These are phyloP conservation scores for Masnerella sp. DNA, from an alignment of 2,888 invertebrate species.

Conservation along the genomic window DNA sequence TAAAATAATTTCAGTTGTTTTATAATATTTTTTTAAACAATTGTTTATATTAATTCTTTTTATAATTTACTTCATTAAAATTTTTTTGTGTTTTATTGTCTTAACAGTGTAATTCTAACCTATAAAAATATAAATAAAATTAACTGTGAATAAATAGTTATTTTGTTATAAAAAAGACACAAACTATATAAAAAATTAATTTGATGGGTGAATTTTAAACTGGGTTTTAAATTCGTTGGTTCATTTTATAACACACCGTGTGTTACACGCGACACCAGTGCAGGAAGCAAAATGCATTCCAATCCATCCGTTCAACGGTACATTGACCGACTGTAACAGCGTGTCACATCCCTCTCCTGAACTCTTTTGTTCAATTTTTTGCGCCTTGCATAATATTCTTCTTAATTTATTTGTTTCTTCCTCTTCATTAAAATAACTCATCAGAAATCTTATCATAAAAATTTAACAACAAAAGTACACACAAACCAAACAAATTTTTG, in stretches of 20 bases:
- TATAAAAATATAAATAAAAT: no score
- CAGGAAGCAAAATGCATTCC: conserved; percentile 68
- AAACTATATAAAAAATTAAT: background rate
- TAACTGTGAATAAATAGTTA: background rate
- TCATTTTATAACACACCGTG: conserved; percentile 9
- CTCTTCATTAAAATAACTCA: no score
- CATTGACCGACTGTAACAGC: conserved; percentile 58
- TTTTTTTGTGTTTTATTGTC: no score
- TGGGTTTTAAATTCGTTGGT: conserved; percentile 13
- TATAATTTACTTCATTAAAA: no score
- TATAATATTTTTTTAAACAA: no score
- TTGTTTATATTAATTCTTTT: no score
- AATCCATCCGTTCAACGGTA: conserved; percentile 67
- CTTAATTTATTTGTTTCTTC: background rate
- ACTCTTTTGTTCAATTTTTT: conserved; percentile 9
- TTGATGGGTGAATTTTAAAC: background rate
- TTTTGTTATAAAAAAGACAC: background rate
- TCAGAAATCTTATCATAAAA: no score
- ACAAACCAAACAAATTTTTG: no score
- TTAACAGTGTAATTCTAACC: no score
- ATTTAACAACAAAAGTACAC: no score
- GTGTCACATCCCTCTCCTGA: conserved; percentile 37
- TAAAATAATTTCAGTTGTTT: no score
- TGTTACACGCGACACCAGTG: conserved; percentile 41
- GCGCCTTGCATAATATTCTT: background rate